A percentile compares a stretch with the other conserved stretches of the same genome.
These are phyloP conservation scores for Drosophila leonis DNA, from an alignment of 2,888 invertebrate genomes.

Conservation along the genomic window DNA sequence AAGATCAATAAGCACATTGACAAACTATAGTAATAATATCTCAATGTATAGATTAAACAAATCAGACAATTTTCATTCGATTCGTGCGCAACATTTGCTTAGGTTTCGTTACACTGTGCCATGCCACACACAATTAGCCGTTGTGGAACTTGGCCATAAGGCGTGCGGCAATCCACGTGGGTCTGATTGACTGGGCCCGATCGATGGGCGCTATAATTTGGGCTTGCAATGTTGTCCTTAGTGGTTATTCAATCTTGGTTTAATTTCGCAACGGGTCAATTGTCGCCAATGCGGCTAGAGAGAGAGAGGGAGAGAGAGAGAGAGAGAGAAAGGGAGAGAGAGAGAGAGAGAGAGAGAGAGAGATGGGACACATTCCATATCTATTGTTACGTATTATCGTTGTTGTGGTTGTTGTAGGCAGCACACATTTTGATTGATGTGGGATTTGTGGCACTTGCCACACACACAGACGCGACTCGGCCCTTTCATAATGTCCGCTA, in stretches of 20 bases:
- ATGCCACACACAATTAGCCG: constrained; percentile 16
- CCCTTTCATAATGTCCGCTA: constrained; percentile 19
- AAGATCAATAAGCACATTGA: neutral
- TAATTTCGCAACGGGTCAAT: constrained; percentile 67
- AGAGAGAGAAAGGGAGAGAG: neutral
- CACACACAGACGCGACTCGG: constrained; percentile 16
- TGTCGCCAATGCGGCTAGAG: constrained; percentile 28
- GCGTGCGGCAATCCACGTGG: constrained; percentile 13
- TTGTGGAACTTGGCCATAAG: constrained; percentile 18
- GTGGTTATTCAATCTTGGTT: constrained; percentile 76
- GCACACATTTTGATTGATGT: constrained; percentile 78
- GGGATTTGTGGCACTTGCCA: constrained; percentile 80
- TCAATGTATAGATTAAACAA: neutral
- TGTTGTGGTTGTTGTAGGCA: constrained; percentile 27
- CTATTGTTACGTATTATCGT: constrained; percentile 30
- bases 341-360: neutral
- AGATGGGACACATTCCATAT: too few relatives aligned
- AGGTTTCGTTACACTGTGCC: constrained; percentile 31
- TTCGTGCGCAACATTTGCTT: neutral
- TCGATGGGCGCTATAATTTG: constrained; percentile 62
- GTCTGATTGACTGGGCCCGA: constrained; percentile 44
- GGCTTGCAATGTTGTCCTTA: constrained; percentile 58
- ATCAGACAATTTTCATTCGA: neutral
- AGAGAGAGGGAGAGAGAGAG: neutral
- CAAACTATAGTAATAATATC: neutral